These are phyloP conservation scores for Ptilorrhoa leucosticta DNA, from an alignment of 2,113 vertebrate species.

Conservation along the genomic window DNA sequence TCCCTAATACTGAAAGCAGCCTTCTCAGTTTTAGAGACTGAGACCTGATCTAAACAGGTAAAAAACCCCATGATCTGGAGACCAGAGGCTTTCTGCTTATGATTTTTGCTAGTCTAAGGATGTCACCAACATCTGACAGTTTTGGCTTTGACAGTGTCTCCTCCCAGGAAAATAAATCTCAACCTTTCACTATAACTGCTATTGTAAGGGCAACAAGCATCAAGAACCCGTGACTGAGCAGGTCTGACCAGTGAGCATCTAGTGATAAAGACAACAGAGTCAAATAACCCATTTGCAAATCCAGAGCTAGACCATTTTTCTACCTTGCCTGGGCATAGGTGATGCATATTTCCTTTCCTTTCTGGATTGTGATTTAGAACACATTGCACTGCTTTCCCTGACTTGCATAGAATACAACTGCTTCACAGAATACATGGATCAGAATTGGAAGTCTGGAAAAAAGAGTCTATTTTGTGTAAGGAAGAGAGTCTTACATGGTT, in stretches of 20 bases:
- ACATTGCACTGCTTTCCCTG: not conserved
- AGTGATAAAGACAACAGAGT: not conserved
- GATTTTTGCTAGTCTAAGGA: not conserved
- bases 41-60: not conserved
- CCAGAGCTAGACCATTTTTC: not conserved
- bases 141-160: not conserved
- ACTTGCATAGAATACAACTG: not conserved
- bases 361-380: not conserved
- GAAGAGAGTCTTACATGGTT: not conserved
- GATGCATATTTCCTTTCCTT: not conserved
- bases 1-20: not conserved
- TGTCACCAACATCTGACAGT: not conserved
- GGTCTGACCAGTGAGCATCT: not conserved
- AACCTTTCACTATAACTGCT: not conserved
- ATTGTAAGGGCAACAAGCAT: not conserved
- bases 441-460: not conserved
- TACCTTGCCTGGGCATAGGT: not conserved
- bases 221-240: not conserved
- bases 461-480: not conserved
- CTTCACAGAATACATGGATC: not conserved
- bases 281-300: not conserved
- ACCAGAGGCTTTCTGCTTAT: not conserved
- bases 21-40: not conserved
- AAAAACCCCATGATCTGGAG: rapidly evolving
- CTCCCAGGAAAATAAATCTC: not conserved